phyloP scores from a whole-genome alignment of 2,797 vertebrate genomes.

The Aeoliscus strigatus region DNA sequence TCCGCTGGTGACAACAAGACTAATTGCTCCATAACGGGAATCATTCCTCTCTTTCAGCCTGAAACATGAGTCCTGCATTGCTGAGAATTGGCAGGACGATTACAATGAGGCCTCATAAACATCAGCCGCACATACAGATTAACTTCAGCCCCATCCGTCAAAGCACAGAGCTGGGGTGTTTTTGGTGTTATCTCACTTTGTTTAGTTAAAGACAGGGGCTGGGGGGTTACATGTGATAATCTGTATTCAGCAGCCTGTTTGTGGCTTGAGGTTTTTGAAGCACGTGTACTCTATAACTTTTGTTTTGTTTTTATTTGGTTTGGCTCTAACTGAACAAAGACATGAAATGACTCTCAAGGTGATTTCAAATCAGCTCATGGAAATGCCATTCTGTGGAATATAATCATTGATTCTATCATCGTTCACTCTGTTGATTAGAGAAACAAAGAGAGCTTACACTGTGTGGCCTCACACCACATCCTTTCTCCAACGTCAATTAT shows the following conservation, averaged over 20 bases:
- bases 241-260: conserved; percentile 46
- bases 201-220: conserved; percentile 3
- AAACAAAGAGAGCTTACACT: conserved; percentile 3
- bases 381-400: no score
- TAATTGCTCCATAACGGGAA: conserved; percentile 70
- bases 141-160: conserved; percentile 46
- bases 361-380: no score
- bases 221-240: conserved; percentile 30
- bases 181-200: background rate
- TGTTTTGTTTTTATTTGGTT: no score
- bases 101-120: conserved; percentile 47
- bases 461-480: conserved; percentile 12
- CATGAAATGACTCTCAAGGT: no score
- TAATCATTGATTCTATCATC: no score
- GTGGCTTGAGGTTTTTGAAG: conserved; percentile 16
- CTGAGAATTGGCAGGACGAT: conserved; percentile 53
- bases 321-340: no score
- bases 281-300: no score
- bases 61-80: conserved; percentile 42
- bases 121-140: conserved; percentile 58
- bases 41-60: conserved; percentile 63
- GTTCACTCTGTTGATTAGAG: no score
- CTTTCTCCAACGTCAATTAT: conserved; percentile 25
- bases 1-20: conserved; percentile 67
- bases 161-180: conserved; percentile 28